A percentile compares a stretch with the other conserved stretches of the same genome.
Evolutionary conservation across 2,797 vertebrate genomes (phyloP).

Genomic region (Chaetodon trifasciatus): DNA sequence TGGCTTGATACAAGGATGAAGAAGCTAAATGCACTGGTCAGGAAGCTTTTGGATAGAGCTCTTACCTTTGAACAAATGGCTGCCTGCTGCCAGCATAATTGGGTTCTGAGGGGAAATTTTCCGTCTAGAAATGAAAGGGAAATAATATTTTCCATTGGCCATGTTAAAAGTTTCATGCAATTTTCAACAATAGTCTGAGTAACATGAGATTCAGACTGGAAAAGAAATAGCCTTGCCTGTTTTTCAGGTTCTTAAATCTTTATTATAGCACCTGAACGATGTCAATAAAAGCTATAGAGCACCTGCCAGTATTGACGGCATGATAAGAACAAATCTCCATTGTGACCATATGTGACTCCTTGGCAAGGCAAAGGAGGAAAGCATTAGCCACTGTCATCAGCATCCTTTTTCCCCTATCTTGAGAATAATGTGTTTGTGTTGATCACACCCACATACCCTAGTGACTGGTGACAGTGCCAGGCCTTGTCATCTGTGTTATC

Average conservation of each 20-base stretch:
- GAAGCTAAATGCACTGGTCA: conserved; percentile 84
- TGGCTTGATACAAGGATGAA: conserved; percentile 67
- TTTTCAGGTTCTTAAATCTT: conserved; percentile 33
- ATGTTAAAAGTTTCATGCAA: conserved; percentile 28
- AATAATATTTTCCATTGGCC: conserved; percentile 64
- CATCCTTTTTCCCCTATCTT: conserved; percentile 73
- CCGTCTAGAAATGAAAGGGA: conserved; percentile 96
- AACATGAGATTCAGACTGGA: conserved; percentile 37
- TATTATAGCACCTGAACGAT: conserved; percentile 32
- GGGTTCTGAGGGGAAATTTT: conserved; percentile 99
- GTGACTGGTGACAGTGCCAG: conserved; percentile 85
- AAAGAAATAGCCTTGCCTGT: conserved; percentile 15
- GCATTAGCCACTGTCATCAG: conserved; percentile 79
- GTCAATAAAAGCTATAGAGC: conserved; percentile 55
- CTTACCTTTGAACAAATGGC: conserved; percentile 99
- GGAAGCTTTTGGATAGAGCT: conserved; percentile 88
- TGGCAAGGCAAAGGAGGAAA: conserved; percentile 70
- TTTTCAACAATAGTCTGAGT: conserved; percentile 31
- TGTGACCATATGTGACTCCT: conserved; percentile 75
- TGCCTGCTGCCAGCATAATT: conserved; percentile 99
- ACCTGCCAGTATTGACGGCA: conserved; percentile 54
- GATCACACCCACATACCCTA: conserved; percentile 84
- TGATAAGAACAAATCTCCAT: conserved; percentile 66
- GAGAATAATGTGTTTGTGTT: conserved; percentile 85
- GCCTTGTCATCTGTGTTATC: conserved; percentile 83